These are phyloP conservation scores for Philereme transversata DNA, from an alignment of 2,888 invertebrate genomes.

Conservation along the genomic window DNA sequence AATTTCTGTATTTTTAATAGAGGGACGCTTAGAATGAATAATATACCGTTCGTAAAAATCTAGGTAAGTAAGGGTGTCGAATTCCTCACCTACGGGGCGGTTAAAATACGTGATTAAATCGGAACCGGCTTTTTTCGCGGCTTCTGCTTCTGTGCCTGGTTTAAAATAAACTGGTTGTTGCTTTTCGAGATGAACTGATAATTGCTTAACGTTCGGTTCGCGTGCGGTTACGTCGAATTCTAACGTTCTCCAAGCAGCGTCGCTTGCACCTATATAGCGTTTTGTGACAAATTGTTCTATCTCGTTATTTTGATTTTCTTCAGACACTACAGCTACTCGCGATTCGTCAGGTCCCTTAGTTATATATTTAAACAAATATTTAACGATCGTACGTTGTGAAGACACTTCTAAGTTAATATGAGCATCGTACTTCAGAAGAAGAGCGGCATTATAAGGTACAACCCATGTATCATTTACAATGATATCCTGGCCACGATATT, in stretches of 20 bases:
- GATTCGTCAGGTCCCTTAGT: conserved; percentile 15
- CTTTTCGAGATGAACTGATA: conserved; percentile 12
- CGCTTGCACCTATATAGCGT: conserved; percentile 9
- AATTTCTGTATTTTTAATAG: conserved; percentile 1
- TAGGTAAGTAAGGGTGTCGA: conserved; percentile 4
- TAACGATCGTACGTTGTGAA: conserved; percentile 1
- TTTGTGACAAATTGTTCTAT: conserved; percentile 17
- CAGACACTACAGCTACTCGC: conserved; percentile 4
- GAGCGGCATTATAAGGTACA: not conserved
- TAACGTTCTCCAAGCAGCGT: conserved; percentile 17
- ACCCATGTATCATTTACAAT: not conserved
- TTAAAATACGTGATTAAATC: conserved; percentile 16
- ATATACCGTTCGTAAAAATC: conserved; percentile 17
- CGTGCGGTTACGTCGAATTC: conserved; percentile 17
- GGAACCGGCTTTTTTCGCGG: not conserved
- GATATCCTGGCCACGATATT: not conserved
- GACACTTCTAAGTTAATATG: conserved; percentile 13
- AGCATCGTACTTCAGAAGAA: conserved; percentile 1
- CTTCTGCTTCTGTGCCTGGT: conserved; percentile 2
- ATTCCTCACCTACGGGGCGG: conserved; percentile 13
- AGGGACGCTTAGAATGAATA: too few species aligned
- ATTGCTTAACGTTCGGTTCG: conserved; percentile 12
- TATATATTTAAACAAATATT: conserved; percentile 17
- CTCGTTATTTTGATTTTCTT: conserved; percentile 3
- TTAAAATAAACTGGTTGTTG: conserved; percentile 12